Conservation (phyloP, 2,113 vertebrate genomes). For the Oreochromis spilurus region DNA sequence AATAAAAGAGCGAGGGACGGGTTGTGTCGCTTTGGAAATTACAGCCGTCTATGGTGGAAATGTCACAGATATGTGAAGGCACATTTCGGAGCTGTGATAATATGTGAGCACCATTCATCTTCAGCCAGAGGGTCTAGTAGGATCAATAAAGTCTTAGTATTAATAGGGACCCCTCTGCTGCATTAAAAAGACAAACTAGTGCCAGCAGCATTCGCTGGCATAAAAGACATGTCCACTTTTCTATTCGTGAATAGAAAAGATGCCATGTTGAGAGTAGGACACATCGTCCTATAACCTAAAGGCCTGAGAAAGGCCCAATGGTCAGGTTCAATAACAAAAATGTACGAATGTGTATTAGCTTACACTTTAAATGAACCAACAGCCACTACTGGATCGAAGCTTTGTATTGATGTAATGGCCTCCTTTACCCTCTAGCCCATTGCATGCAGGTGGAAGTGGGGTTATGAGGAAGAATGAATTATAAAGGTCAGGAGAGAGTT, state of each 20-base stretch:
- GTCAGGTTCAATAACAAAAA: background rate
- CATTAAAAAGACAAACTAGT: constrained; percentile 51
- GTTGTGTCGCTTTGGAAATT: constrained; percentile 48
- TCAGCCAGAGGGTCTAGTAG: constrained; percentile 38
- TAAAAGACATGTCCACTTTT: constrained; percentile 29
- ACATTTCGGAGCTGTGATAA: constrained; percentile 42
- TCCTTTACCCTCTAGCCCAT: background rate
- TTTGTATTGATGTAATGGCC: background rate
- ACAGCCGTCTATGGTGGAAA: constrained; percentile 53
- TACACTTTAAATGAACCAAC: background rate
- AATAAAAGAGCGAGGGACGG: constrained; percentile 27
- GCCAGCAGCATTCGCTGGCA: constrained; percentile 15
- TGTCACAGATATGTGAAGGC: constrained; percentile 58
- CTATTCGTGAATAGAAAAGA: background rate
- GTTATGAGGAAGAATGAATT: constrained; percentile 10
- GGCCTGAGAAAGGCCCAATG: background rate
- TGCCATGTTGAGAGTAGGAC: background rate
- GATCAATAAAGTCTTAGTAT: constrained; percentile 53
- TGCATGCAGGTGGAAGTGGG: background rate
- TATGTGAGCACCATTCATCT: constrained; percentile 54
- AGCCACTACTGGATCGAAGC: background rate
- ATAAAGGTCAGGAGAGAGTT: constrained; percentile 30
- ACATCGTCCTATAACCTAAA: background rate
- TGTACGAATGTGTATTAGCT: background rate
- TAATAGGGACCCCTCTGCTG: constrained; percentile 41